Evolutionary conservation across 30 jellyfish, hydroid and myxozoan genomes (phyloP), one percentile per base, ranked within the genome.

Genomic region (Pelagia noctiluca): DNA sequence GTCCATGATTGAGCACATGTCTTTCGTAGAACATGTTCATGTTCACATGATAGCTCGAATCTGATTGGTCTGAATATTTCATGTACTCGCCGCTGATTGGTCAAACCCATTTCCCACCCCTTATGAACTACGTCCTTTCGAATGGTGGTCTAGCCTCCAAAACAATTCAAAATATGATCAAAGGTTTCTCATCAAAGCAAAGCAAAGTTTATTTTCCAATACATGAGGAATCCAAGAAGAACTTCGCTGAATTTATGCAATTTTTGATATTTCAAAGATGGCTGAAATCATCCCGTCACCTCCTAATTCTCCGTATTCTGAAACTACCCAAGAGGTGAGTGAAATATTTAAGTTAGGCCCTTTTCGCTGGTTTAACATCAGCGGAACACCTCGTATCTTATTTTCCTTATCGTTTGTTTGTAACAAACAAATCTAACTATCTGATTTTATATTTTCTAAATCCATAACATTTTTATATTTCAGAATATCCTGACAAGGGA

Each of bases 21-120:
- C 13, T 25, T 10, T 0, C 50, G 42, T 1, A 1, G 31, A 78
- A 35, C 89, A 78, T 78, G 89, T 78, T 84, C 74, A 0, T 65
- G 25, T 0, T 8, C 95, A 85, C 65, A 66, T 85, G 95, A 16
- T 8, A 88, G 78, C 69, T 63, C 19, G 10, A 2, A 1, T 30
- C 83, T 85, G 80, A 85, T 85, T 85, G 95, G 95, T 28, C 34
- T 8, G 50, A 10, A 0, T 5, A 36, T 37, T 29, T 37, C 46
- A 49, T 25, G 46, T 31, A 2, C 70, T 47, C 26, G 21, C 19
- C 49, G 29, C 34, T 74, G 89, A 85, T 85, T 85, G 95, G 95
- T 85, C 81, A 65, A 85, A 62, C 95, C 95, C 79, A 28, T 60
- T 37, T 73, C 53, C 95, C 89, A 74, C 95, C 95, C 95, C 82